A percentile compares a stretch with the other conserved stretches of the same genome.
These are phyloP conservation scores for Madoqua kirkii DNA, from an alignment of 2,113 vertebrate species.

Conservation along the genomic window DNA sequence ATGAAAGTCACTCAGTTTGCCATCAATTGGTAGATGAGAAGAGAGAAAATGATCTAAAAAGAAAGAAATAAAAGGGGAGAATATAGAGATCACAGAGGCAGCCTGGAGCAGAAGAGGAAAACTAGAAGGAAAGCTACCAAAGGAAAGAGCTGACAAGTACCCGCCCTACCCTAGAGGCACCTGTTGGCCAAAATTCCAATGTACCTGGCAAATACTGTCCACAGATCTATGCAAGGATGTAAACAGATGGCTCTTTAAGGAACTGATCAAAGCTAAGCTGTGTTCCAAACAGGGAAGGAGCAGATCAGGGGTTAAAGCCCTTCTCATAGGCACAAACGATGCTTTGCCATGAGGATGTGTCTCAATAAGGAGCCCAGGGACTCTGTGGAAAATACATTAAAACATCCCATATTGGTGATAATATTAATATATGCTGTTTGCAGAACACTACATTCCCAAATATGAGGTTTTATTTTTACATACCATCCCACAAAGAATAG, in stretches of 20 bases:
- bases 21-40: not conserved
- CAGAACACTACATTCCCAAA: not conserved
- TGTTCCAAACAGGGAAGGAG: not conserved
- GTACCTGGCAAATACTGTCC: not conserved
- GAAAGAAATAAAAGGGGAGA: not conserved
- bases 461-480: not conserved
- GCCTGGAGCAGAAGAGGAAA: not conserved
- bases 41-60: not conserved
- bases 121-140: not conserved
- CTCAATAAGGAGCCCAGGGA: not conserved
- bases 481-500: not conserved
- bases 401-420: not conserved
- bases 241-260: not conserved
- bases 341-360: not conserved
- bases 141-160: not conserved
- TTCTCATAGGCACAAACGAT: not conserved
- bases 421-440: not conserved
- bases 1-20: not conserved
- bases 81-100: not conserved
- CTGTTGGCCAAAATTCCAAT: not conserved
- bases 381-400: not conserved
- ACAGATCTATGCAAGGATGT: not conserved
- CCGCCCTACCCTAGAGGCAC: not conserved
- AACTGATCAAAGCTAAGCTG: not conserved
- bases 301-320: not conserved